phyloP scores from a whole-genome alignment of 2,797 vertebrate species.

The Limnodromus scolopaceus region DNA sequence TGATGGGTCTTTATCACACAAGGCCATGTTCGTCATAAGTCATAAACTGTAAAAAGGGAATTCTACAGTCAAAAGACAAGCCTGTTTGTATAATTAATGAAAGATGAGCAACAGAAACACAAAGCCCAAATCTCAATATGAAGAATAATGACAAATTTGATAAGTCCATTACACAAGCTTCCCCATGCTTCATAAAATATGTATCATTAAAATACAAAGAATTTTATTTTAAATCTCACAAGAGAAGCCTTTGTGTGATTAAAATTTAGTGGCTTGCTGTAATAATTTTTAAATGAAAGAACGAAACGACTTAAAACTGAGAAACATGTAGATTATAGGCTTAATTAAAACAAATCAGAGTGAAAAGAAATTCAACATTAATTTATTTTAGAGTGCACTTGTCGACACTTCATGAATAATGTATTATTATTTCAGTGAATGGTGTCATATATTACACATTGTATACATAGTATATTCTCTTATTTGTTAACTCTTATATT shows the following conservation, averaged over 20 bases:
- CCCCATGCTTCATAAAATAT: constrained; percentile 11
- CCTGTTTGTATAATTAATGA: constrained; percentile 61
- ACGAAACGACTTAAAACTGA: constrained; percentile 8
- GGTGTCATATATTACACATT: background rate
- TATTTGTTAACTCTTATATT: no score
- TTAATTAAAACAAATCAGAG: constrained; percentile 49
- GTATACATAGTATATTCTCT: background rate
- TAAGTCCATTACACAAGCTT: constrained; percentile 33
- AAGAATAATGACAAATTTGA: constrained; percentile 54
- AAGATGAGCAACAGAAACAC: constrained; percentile 37
- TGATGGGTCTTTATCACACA: constrained; percentile 69
- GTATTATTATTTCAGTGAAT: background rate
- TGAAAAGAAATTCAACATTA: constrained; percentile 6
- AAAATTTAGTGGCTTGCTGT: constrained; percentile 12
- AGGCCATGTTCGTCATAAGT: constrained; percentile 66
- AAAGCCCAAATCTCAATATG: constrained; percentile 34
- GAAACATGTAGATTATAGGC: background rate
- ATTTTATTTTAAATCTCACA: background rate
- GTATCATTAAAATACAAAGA: constrained; percentile 25
- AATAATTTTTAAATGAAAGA: constrained; percentile 45
- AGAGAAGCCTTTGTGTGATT: constrained; percentile 15
- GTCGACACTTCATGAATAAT: background rate
- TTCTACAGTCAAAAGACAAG: constrained; percentile 64
- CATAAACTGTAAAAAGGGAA: constrained; percentile 46
- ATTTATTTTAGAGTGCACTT: constrained; percentile 34